These are phyloP conservation scores for Coelogynopora nodosa DNA, from an alignment of 2,888 invertebrate genomes.

Conservation along the genomic window DNA sequence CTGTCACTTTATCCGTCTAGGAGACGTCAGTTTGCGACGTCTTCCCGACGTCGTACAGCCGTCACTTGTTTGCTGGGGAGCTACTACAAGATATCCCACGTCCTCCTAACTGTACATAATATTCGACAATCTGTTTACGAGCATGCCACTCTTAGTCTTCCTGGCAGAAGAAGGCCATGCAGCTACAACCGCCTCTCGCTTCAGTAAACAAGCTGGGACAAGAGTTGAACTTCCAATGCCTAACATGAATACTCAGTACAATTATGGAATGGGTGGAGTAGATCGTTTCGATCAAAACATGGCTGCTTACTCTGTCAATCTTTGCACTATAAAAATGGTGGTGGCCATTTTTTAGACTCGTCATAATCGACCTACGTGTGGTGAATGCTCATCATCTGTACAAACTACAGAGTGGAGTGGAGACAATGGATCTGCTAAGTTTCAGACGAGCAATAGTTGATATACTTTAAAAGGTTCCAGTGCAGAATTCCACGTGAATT, in stretches of 20 bases:
- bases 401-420: constrained; percentile 10
- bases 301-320: constrained; percentile 15
- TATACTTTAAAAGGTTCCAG: constrained; percentile 29
- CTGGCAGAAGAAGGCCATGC: constrained; percentile 20
- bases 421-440: constrained; percentile 5
- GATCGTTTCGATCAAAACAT: constrained; percentile 12
- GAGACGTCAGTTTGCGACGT: too few species aligned
- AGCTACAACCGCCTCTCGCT: neutral
- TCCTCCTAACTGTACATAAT: neutral
- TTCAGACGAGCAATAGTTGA: constrained; percentile 37
- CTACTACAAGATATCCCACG: neutral
- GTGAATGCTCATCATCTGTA: constrained; percentile 29
- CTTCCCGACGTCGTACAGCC: too few species aligned
- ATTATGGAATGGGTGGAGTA: constrained; percentile 32
- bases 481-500: neutral
- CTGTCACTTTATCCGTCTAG: neutral
- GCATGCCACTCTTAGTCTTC: constrained; percentile 26
- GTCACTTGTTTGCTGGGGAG: too few species aligned
- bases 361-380: constrained; percentile 4
- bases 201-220: neutral
- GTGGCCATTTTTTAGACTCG: constrained; percentile 19
- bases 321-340: neutral
- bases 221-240: constrained; percentile 25
- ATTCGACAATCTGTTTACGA: neutral
- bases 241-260: constrained; percentile 30